Percentiles rank a stretch among this genome's conserved stretches.
Conservation (phyloP, 2,797 vertebrate genomes). For the Enteromius anoplus region DNA sequence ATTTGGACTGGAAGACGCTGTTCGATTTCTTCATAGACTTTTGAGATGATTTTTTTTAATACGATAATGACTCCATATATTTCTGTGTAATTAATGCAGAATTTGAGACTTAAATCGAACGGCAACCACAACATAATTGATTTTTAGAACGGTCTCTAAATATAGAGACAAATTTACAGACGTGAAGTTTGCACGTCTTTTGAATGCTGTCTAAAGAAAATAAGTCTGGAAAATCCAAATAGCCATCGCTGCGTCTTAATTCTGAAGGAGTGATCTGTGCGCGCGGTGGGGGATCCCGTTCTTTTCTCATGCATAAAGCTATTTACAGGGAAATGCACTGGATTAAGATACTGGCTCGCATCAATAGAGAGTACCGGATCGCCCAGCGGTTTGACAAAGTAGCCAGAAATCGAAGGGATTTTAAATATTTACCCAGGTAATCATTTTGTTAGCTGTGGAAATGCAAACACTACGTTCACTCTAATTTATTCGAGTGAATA, state of each 20-base stretch:
- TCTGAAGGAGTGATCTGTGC: slow-evolving; percentile 26
- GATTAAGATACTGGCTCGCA: slow-evolving; percentile 73
- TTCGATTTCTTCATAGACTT: not conserved
- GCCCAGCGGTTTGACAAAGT: slow-evolving; percentile 73
- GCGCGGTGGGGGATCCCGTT: slow-evolving; percentile 49
- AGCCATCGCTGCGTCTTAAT: slow-evolving; percentile 35
- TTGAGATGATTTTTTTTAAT: not conserved
- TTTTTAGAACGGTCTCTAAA: not conserved
- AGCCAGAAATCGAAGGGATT: slow-evolving; percentile 70
- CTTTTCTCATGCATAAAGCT: slow-evolving; percentile 79
- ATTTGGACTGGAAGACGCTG: not conserved
- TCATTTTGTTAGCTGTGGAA: slow-evolving; percentile 73
- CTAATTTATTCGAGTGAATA: slow-evolving; percentile 61
- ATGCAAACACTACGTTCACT: slow-evolving; percentile 70
- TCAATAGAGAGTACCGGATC: slow-evolving; percentile 70
- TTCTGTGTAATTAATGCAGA: not conserved
- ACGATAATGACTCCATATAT: not conserved
- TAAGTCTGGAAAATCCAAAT: slow-evolving; percentile 15
- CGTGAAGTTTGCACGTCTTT: not conserved
- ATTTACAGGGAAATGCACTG: slow-evolving; percentile 82
- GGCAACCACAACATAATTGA: not conserved
- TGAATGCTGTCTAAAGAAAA: not conserved
- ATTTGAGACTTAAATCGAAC: not conserved
- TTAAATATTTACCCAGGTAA: slow-evolving; percentile 80
- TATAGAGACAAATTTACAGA: not conserved